Percentiles rank a stretch among this genome's conserved stretches.
Conservation (phyloP, 2,797 vertebrate genomes). For the Phaenicophaeus curvirostris region DNA sequence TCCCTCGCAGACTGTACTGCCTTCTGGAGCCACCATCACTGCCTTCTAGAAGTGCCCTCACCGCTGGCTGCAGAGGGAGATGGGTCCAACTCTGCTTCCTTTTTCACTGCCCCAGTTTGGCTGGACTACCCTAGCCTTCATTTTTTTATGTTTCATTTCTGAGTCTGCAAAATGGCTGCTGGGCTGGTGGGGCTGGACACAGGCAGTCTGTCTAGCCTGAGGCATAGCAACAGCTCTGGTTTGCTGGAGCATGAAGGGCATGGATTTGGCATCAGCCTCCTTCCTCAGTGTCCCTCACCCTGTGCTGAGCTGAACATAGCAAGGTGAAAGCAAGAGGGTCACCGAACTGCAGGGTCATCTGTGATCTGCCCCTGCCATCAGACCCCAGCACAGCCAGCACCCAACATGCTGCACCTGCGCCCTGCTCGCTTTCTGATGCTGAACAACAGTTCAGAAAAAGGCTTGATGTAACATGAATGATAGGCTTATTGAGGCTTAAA, state of each 20-base stretch:
- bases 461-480: background rate
- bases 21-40: background rate
- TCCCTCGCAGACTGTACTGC: background rate
- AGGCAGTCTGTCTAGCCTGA: background rate
- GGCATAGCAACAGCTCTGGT: background rate
- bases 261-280: background rate
- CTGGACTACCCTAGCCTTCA: background rate
- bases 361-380: background rate
- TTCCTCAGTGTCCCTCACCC: background rate
- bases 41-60: background rate
- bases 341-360: fast-evolving
- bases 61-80: background rate
- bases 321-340: background rate
- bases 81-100: fast-evolving
- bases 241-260: background rate
- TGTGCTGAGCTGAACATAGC: fast-evolving
- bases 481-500: background rate
- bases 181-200: background rate
- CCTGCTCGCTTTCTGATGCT: fast-evolving
- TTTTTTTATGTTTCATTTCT: background rate
- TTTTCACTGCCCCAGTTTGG: background rate
- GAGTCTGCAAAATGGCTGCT: background rate
- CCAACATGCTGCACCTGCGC: fast-evolving
- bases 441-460: background rate
- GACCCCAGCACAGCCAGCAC: background rate